A percentile compares a stretch with the other conserved stretches of the same genome.
phyloP scores from a whole-genome alignment of 2,888 invertebrate genomes.

The Nomada lathburiana region DNA sequence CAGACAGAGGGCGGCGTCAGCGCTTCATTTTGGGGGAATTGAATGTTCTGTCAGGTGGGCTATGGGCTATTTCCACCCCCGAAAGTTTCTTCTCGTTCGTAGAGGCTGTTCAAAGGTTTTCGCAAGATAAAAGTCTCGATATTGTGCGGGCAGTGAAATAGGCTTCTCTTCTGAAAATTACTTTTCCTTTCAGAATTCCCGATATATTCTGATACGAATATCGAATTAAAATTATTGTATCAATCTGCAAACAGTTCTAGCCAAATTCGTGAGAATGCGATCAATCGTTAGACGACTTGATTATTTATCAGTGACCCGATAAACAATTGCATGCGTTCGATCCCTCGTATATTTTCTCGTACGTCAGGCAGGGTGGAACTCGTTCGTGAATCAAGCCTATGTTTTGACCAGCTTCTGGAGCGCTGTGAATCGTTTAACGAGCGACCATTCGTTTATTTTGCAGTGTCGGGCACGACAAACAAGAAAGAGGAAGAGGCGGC shows the following conservation, averaged over 20 bases:
- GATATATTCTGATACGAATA: too few relatives aligned
- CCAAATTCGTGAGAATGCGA: too few relatives aligned
- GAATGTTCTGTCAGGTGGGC: constrained; percentile 10
- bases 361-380: not conserved
- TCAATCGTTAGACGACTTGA: not conserved
- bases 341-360: not conserved
- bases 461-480: constrained; percentile 81
- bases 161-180: not conserved
- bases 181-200: not conserved
- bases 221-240: too few relatives aligned
- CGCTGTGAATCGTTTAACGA: constrained; percentile 29
- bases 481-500: constrained; percentile 78
- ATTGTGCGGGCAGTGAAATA: too few relatives aligned
- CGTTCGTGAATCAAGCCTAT: constrained; percentile 7
- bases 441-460: constrained; percentile 52
- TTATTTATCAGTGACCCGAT: not conserved
- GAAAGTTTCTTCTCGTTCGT: not conserved
- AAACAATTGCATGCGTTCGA: not conserved
- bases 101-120: not conserved
- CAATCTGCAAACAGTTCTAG: too few relatives aligned
- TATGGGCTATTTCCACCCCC: not conserved
- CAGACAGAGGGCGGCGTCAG: not conserved
- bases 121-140: not conserved
- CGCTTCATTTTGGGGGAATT: constrained; percentile 12
- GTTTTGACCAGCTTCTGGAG: not conserved